Evolutionary conservation across 2,113 vertebrate species (phyloP).

Genomic region (Vicugna pacos): DNA sequence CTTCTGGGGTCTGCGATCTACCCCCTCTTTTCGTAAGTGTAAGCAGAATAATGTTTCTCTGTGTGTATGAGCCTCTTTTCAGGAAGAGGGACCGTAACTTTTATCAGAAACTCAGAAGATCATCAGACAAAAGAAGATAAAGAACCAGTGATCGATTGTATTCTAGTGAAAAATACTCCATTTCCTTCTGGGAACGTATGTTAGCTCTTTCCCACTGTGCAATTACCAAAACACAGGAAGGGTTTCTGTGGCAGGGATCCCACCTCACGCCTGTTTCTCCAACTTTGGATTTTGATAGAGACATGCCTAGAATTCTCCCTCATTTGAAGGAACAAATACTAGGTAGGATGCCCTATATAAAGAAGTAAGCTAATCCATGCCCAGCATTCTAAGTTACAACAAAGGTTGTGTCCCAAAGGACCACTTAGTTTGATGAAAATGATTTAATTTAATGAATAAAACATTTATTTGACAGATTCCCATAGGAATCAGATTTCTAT

Average conservation of each 20-base stretch:
- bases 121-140: neutral
- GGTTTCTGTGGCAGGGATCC: neutral
- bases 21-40: neutral
- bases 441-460: neutral
- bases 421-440: neutral
- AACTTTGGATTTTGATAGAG: neutral
- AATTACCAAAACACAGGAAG: neutral
- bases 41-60: neutral
- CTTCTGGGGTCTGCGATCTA: neutral
- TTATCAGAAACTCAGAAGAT: neutral
- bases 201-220: neutral
- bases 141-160: neutral
- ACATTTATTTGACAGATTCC: neutral
- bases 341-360: neutral
- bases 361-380: neutral
- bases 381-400: neutral
- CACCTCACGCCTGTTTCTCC: fast-evolving
- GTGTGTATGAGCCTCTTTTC: neutral
- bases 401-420: neutral
- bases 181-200: no score
- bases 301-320: neutral
- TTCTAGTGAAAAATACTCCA: neutral
- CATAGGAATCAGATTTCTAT: neutral
- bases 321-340: neutral
- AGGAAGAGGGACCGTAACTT: neutral